phyloP scores from a whole-genome alignment of 2,888 invertebrate genomes.

The Hartigia nigra region DNA sequence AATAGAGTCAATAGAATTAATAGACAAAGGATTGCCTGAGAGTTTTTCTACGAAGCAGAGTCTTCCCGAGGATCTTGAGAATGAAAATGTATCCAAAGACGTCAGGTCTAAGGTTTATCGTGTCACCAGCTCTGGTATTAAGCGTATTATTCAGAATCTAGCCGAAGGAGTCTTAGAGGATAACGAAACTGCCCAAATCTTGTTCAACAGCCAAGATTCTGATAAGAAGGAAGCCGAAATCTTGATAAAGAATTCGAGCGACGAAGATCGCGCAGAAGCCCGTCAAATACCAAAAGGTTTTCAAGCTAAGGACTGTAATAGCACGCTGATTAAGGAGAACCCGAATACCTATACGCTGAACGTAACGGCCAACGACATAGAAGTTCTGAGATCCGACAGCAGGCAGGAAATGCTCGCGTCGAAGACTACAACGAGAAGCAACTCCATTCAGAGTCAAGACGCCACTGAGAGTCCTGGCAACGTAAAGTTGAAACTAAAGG shows the following conservation, averaged over 20 bases:
- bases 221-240: not conserved
- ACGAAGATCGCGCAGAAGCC: not conserved
- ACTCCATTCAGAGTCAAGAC: constrained; percentile 51
- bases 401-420: constrained; percentile 36
- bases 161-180: not conserved
- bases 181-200: not conserved
- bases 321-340: constrained; percentile 24
- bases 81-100: constrained; percentile 6
- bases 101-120: not conserved
- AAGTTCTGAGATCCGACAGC: constrained; percentile 36
- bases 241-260: not conserved
- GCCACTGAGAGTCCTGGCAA: constrained; percentile 35
- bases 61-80: not conserved
- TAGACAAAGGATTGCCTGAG: not conserved
- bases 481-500: constrained; percentile 47
- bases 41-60: not conserved
- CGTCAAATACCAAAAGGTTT: constrained; percentile 13
- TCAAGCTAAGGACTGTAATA: constrained; percentile 15
- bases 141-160: not conserved
- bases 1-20: constrained; percentile 9
- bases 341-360: constrained; percentile 12
- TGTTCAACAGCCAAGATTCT: too few species aligned
- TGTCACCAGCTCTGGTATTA: not conserved
- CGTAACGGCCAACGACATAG: constrained; percentile 30
- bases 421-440: constrained; percentile 43